Evolutionary conservation across 1,140 invertebrate species (phyloP), one percentile per base, ranked within the genome.

Genomic region (Drosophila littoralis): DNA sequence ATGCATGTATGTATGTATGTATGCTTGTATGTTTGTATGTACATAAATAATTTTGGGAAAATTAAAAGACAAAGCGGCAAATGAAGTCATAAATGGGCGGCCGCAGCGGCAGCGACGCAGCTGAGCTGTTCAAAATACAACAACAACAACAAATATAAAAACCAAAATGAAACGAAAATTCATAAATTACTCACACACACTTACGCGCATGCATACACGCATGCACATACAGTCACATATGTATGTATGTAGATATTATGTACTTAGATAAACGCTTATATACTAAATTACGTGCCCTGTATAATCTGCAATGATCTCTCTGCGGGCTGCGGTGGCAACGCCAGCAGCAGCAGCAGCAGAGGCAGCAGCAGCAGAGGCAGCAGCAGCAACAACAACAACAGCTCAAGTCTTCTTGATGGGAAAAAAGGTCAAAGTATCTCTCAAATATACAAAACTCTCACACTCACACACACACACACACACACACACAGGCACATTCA

Each of bases 401-500:
- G 75, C 67, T 83, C 73, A 84, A 65, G 61, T 77, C 81, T 84
- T 84, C 81, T 84, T 77, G 61, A 74, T 84, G 81, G 57, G 66
- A 66, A 78, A 79, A 84, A 83, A 83, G 81, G 81, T 83, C 81
- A 83, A 77, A 83, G 77, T 84, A 80, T 84, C 64, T 74, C 60
- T 59, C 40, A 70, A 63, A 74, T 42, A 73, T 42, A 61, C 63
- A 42, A 57, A 51, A 46, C 36, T 54, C 42, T 22, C 45, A 50
- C 50, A 42, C 50, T 63, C 67, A 54, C 45, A 61, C 28, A 48
- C 57, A 13, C 52, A 42, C 28, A 48, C 35, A 13, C 35, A 43
- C 48, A 40, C 38, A 72, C 66, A 71, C 45, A 65, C 28, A 67
- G 22, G 22, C 59, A 46, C 33, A 52, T 10, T 35, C 46, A 45